These are phyloP conservation scores for Steinernema hermaphroditum DNA, from an alignment of 2,888 invertebrate genomes.

Conservation along the genomic window DNA sequence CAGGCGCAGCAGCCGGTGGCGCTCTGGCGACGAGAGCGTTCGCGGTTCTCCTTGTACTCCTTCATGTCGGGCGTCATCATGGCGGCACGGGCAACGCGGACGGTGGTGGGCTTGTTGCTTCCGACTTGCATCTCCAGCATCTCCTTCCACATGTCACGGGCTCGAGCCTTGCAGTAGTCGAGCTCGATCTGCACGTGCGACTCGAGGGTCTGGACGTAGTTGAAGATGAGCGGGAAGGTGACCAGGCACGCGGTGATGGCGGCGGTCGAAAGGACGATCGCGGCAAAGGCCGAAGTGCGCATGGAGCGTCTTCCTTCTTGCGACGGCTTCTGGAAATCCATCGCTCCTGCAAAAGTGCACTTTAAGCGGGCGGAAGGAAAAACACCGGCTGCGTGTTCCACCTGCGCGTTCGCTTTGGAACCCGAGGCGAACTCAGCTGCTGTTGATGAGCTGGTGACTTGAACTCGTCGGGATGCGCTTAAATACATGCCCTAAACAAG, in stretches of 20 bases:
- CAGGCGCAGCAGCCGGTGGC: slow-evolving; percentile 56
- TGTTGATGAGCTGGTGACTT: slow-evolving; percentile 16
- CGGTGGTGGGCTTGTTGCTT: slow-evolving; percentile 19
- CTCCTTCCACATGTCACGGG: slow-evolving; percentile 29
- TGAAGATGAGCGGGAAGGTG: slow-evolving; percentile 25
- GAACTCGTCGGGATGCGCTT: slow-evolving; percentile 9
- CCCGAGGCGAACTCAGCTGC: slow-evolving; percentile 19
- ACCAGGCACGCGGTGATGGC: slow-evolving; percentile 26
- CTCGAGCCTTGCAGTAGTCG: slow-evolving; percentile 28
- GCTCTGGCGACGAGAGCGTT: slow-evolving; percentile 25
- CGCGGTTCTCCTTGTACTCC: slow-evolving; percentile 27
- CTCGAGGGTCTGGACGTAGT: slow-evolving; percentile 26
- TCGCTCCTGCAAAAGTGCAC: background rate
- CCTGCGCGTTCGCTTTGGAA: slow-evolving; percentile 18
- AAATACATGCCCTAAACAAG: slow-evolving; percentile 6
- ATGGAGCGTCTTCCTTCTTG: slow-evolving; percentile 17
- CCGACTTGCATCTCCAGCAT: slow-evolving; percentile 32
- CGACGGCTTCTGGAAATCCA: slow-evolving; percentile 30
- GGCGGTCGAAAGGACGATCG: slow-evolving; percentile 20
- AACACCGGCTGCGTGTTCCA: slow-evolving; percentile 17
- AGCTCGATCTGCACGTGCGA: slow-evolving; percentile 28
- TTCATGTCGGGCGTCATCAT: slow-evolving; percentile 26
- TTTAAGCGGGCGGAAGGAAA: background rate
- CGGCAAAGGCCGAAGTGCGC: slow-evolving; percentile 16
- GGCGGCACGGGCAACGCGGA: slow-evolving; percentile 4